Evolutionary conservation across 2,797 vertebrate genomes (phyloP).

Genomic region (Poeciliopsis paucimaculata): DNA sequence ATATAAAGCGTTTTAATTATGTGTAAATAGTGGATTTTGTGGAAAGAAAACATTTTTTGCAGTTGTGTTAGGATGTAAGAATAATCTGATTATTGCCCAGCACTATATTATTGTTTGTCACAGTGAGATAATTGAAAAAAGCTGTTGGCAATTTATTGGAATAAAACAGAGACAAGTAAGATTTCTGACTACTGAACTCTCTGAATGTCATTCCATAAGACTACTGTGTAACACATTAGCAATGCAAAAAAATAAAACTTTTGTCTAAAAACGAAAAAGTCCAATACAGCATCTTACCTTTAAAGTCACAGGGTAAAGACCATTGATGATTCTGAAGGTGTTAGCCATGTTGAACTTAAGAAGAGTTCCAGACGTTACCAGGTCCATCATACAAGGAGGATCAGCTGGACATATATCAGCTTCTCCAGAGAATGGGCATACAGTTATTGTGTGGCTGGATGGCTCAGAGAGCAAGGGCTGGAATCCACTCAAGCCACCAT

Average conservation of each 20-base stretch:
- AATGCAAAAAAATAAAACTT: neutral
- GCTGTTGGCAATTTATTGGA: neutral
- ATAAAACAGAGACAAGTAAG: neutral
- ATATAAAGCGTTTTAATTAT: neutral
- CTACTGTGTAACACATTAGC: neutral
- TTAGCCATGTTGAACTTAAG: slow-evolving; percentile 88
- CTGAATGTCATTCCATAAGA: neutral
- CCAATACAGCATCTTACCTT: slow-evolving; percentile 73
- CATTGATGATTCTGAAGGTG: slow-evolving; percentile 79
- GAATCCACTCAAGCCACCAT: slow-evolving; percentile 87
- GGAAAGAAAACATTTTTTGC: neutral
- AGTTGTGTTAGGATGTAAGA: neutral
- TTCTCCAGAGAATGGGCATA: slow-evolving; percentile 90
- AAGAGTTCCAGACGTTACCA: slow-evolving; percentile 81
- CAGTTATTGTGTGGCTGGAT: slow-evolving; percentile 80
- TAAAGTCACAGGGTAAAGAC: slow-evolving; percentile 83
- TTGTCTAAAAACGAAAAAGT: neutral
- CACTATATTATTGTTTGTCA: neutral
- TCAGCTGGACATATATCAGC: slow-evolving; percentile 88
- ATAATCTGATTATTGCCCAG: neutral
- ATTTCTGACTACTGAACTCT: neutral
- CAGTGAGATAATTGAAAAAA: neutral
- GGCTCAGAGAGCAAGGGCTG: slow-evolving; percentile 77
- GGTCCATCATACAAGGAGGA: slow-evolving; percentile 73
- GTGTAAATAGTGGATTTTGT: neutral